Base-by-base conservation (phyloP, 2,888 invertebrate genomes). In the Zaprionus bogoriensis region DNA sequence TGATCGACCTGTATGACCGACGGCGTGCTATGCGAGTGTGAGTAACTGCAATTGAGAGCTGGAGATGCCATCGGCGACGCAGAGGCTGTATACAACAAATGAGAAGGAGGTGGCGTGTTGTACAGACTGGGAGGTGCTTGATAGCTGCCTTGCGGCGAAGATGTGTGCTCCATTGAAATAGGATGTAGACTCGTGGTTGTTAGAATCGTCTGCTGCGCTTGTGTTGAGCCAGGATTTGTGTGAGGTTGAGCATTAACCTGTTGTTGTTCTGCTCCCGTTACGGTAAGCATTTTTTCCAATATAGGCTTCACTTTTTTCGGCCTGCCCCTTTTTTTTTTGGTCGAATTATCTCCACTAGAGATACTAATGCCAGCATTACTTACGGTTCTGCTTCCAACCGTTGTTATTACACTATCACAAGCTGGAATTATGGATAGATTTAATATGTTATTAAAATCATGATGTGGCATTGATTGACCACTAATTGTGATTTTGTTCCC, bases 301-400 rank as follows among this genome's bases (percentile, higher is more conserved):
- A 54, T 65, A 1, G 94, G 93, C 68, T 95, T 93, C 14, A 96
- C 94, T 91, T 97, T 97, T 91, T 97, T 97, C 65, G 97, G 97
- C 65, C 97, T 92, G 17, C 97, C 97, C 22, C 97, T 92, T 89
- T 97, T 97, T 91, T 97, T 97, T 92, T 97, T 97, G 66, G 95
- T 96, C 67, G 95, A 95, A 67, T 95, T 94, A 27, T 70, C 79
- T 27, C 7, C 23, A 25, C 6, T 9, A 6, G 7, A 9, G 10
- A 9, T 38, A 19, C 20, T 25, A 12, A n/a, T 20, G 2, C 2
- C 25, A 19, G 17, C 66, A 7, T 10, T 27, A 27, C 27, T 10
- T 27, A 14, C 9, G 32, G 17, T 7, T 3, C 32, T 12, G 2
- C 14, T 7, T 9, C 14, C 20, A 2, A 25, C 23, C 22, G 1